These are phyloP conservation scores for Platypus cylindrus DNA, from an alignment of 2,888 invertebrate species.

Conservation along the genomic window DNA sequence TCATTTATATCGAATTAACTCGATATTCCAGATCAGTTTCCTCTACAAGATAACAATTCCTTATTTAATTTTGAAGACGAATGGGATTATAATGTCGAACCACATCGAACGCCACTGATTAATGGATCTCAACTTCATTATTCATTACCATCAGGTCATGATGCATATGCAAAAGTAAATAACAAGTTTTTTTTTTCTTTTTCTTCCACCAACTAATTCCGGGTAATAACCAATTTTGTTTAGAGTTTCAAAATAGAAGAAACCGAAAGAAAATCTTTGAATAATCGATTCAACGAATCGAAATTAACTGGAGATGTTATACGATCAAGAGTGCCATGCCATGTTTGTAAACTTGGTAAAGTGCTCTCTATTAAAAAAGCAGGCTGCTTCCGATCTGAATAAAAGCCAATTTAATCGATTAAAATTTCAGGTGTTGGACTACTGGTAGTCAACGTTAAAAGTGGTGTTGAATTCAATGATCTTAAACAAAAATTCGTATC, in stretches of 20 bases:
- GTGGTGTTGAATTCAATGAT: constrained; percentile 65
- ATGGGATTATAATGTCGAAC: constrained; percentile 22
- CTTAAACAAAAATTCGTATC: constrained; percentile 69
- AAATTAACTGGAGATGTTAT: constrained; percentile 23
- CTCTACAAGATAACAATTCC: neutral
- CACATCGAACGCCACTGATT: constrained; percentile 21
- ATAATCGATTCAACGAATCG: constrained; percentile 10
- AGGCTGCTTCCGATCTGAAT: too few species aligned
- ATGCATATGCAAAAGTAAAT: constrained; percentile 18
- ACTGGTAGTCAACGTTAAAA: constrained; percentile 56
- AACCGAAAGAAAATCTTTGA: constrained; percentile 9
- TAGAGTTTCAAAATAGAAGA: constrained; percentile 16
- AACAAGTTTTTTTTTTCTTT: neutral
- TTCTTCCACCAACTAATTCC: constrained; percentile 1
- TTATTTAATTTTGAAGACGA: constrained; percentile 16
- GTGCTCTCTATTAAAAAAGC: neutral
- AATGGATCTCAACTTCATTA: constrained; percentile 17
- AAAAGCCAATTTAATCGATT: too few species aligned
- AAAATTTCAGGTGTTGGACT: constrained; percentile 53
- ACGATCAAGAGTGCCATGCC: constrained; percentile 22
- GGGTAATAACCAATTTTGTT: constrained; percentile 3
- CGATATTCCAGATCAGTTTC: constrained; percentile 4
- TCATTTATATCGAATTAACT: too few species aligned
- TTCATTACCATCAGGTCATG: constrained; percentile 18
- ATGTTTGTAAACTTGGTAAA: constrained; percentile 22